phyloP scores from a whole-genome alignment of 2,888 invertebrate species.

The Spicauda simplicius region DNA sequence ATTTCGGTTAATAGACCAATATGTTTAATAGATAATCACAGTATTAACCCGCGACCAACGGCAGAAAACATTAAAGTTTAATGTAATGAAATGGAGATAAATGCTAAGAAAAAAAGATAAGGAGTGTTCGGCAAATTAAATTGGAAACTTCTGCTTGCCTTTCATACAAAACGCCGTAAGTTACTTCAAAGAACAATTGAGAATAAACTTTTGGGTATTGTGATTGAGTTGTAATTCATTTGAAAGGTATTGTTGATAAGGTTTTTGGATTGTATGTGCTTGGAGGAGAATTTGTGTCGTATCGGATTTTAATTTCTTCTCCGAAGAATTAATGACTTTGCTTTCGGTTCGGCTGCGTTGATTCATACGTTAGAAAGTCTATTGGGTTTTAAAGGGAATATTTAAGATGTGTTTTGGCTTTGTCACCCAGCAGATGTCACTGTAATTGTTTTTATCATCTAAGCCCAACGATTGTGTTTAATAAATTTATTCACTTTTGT shows the following conservation, averaged over 20 bases:
- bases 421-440: background rate
- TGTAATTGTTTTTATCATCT: too few species aligned
- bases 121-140: slow-evolving; percentile 80
- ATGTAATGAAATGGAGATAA: slow-evolving; percentile 80
- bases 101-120: slow-evolving; percentile 74
- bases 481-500: too few species aligned
- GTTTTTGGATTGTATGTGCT: slow-evolving; percentile 40
- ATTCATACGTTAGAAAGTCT: slow-evolving; percentile 68
- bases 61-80: slow-evolving; percentile 63
- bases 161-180: slow-evolving; percentile 46
- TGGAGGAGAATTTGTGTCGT: slow-evolving; percentile 78
- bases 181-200: slow-evolving; percentile 8
- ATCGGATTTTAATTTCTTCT: slow-evolving; percentile 83
- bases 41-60: slow-evolving; percentile 25
- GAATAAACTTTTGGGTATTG: slow-evolving; percentile 26
- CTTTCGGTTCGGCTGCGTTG: slow-evolving; percentile 62
- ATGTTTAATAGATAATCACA: slow-evolving; percentile 35
- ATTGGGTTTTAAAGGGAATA: slow-evolving; percentile 57
- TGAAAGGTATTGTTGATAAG: slow-evolving; percentile 44
- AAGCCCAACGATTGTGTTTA: too few species aligned
- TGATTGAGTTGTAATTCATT: slow-evolving; percentile 44
- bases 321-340: slow-evolving; percentile 79
- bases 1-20: slow-evolving; percentile 30
- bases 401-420: slow-evolving; percentile 38
- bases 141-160: slow-evolving; percentile 68